Conservation (phyloP, 2,888 invertebrate species). For the Digitonthophagus gazella region DNA sequence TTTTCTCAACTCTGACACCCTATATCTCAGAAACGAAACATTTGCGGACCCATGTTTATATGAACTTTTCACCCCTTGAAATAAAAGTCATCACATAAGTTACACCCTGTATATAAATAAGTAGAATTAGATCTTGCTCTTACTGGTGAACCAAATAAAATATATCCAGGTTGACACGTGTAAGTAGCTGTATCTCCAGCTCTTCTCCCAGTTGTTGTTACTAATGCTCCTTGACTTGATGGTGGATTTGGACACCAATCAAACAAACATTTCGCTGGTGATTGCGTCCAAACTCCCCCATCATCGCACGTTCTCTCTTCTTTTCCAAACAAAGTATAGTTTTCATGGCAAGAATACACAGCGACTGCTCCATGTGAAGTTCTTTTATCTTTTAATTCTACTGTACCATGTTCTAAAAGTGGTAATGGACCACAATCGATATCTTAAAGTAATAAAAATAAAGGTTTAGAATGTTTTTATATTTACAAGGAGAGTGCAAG, state of each 20-base stretch:
- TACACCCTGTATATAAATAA: neutral
- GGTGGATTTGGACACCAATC: constrained; percentile 88
- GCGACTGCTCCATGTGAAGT: constrained; percentile 79
- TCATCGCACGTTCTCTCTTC: constrained; percentile 70
- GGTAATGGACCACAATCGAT: constrained; percentile 75
- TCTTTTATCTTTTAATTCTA: constrained; percentile 64
- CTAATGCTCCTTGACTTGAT: constrained; percentile 71
- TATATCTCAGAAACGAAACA: no score
- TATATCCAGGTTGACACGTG: constrained; percentile 78
- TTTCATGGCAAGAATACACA: constrained; percentile 75
- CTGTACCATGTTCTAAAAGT: constrained; percentile 70
- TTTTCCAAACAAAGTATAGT: constrained; percentile 79
- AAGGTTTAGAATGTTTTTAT: neutral
- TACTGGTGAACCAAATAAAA: constrained; percentile 78
- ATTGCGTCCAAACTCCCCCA: constrained; percentile 74
- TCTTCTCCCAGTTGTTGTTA: constrained; percentile 68
- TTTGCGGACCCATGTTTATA: no score
- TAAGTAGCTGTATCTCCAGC: constrained; percentile 81
- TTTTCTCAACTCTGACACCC: no score
- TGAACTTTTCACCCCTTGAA: no score
- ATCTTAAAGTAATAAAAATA: constrained; percentile 55
- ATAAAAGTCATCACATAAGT: no score
- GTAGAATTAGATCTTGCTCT: constrained; percentile 42
- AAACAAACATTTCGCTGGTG: constrained; percentile 76
- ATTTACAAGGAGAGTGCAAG: no score